Conservation (phyloP, 2,888 invertebrate species). For the Hipparchia sbordonii region DNA sequence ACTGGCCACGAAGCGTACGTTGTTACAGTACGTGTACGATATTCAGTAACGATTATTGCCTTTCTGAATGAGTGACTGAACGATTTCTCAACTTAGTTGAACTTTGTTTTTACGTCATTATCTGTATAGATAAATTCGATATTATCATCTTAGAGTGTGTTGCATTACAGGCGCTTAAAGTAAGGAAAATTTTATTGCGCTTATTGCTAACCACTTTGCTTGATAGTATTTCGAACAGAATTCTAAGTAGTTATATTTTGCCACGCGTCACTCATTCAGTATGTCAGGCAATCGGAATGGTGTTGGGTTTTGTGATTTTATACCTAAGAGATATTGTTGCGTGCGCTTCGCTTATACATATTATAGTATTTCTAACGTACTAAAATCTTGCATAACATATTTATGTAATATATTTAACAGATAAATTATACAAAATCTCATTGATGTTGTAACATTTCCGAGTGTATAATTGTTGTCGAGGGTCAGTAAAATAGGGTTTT, state of each 20-base stretch:
- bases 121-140: too few relatives aligned
- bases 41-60: slow-evolving; percentile 57
- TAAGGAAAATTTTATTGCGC: too few relatives aligned
- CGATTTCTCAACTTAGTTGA: background rate
- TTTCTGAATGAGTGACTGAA: slow-evolving; percentile 46
- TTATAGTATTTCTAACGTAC: slow-evolving; percentile 35
- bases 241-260: background rate
- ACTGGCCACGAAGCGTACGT: slow-evolving; percentile 73
- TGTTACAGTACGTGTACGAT: slow-evolving; percentile 73
- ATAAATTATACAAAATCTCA: background rate
- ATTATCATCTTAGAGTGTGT: too few relatives aligned
- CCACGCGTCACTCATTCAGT: slow-evolving; percentile 54
- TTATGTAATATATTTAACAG: background rate
- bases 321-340: slow-evolving; percentile 52
- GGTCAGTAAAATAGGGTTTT: slow-evolving; percentile 2
- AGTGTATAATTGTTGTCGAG: background rate
- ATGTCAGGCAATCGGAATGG: slow-evolving; percentile 55
- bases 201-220: background rate
- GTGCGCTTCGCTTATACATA: slow-evolving; percentile 65
- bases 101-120: background rate
- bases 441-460: background rate
- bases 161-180: too few relatives aligned
- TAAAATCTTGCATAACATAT: slow-evolving; percentile 24
- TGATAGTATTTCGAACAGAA: background rate
- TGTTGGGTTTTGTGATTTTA: slow-evolving; percentile 67